Conservation (phyloP, 1,140 invertebrate genomes). For the Zaprionus inermis region DNA sequence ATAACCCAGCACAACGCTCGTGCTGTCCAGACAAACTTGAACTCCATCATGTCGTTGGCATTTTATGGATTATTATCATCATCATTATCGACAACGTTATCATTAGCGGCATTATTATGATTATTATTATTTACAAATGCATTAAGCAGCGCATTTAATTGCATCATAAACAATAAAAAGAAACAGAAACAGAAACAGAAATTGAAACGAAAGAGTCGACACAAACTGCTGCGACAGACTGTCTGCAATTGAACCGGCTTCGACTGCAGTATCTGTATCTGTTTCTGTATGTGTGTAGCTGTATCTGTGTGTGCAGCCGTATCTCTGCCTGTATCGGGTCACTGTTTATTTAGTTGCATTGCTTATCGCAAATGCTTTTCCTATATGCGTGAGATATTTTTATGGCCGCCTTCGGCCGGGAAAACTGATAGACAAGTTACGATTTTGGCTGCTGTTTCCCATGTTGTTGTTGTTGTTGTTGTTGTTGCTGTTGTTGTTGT, state of each 20-base stretch:
- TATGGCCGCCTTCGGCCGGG: slow-evolving; percentile 52
- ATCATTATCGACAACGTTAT: not conserved
- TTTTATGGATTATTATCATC: slow-evolving; percentile 3
- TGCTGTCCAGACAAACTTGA: not conserved
- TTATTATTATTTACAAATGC: slow-evolving; percentile 79
- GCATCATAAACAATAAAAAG: slow-evolving; percentile 54
- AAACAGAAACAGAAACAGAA: not conserved
- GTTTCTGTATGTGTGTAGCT: slow-evolving; percentile 1
- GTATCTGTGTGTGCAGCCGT: slow-evolving; percentile 2
- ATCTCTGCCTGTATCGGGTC: slow-evolving; percentile 20
- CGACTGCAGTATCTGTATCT: not conserved
- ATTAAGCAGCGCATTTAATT: slow-evolving; percentile 82
- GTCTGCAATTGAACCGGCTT: slow-evolving; percentile 36
- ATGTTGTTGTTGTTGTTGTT: slow-evolving; percentile 16
- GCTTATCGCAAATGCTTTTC: slow-evolving; percentile 73
- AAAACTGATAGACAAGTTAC: slow-evolving; percentile 54
- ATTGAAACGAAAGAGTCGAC: not conserved
- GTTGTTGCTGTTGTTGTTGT: slow-evolving; percentile 10
- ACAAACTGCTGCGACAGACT: slow-evolving; percentile 26
- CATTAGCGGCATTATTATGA: slow-evolving; percentile 3
- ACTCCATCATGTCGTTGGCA: not conserved
- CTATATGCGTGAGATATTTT: slow-evolving; percentile 78
- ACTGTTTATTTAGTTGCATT: slow-evolving; percentile 68
- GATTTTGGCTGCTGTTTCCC: slow-evolving; percentile 52
- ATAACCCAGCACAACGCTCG: too few relatives aligned